Base-by-base conservation (phyloP, 2,113 vertebrate genomes). In the Motacilla tschutschensis region DNA sequence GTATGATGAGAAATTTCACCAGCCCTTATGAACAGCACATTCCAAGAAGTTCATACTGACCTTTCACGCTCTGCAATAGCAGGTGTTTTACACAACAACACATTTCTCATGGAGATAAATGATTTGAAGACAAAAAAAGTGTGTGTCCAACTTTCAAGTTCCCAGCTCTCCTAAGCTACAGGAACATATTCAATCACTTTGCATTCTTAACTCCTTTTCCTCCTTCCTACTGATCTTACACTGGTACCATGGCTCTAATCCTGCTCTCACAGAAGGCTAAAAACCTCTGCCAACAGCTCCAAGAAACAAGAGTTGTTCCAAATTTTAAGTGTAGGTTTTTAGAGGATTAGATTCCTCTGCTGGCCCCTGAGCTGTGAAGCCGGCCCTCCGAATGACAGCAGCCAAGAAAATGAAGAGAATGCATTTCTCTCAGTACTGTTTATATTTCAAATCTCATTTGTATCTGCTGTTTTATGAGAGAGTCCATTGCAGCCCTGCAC, bases 401-500 rank as follows among this genome's bases (percentile, higher is more conserved):
- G 91, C 86, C 73, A 92, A 79, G 36, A 47, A 66, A 89, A 62
- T 31, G 62, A 90, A 60, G 70, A 79, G 47, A 85, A 83, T 73
- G 50, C 22, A 54, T 88, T 92, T 80, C 41, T 91, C 65, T 41
- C 74, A 57, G 59, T 36, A 55, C 62, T 85, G 84, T 93, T 95
- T 90, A 40, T 70, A 85, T 87, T 94, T 90, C 81, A 87, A 57
- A 90, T 94, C 92, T 91, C 77, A 86, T 57, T 90, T 92, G 46
- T 87, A 85, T 72, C 70, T 80, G 12, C 76, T 69, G 44, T 80
- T 90, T 76, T 77, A 60, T 90, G 58, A 90, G 88, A 57, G 54
- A 87, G 65, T 62, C 87, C 15, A 72, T 70, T 81, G 84, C 91
- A 73, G 79, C 83, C 83, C 90, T 18, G 91, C 78, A 77, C 84